phyloP scores from a whole-genome alignment of 2,888 invertebrate species.

The Ochropleura plecta region DNA sequence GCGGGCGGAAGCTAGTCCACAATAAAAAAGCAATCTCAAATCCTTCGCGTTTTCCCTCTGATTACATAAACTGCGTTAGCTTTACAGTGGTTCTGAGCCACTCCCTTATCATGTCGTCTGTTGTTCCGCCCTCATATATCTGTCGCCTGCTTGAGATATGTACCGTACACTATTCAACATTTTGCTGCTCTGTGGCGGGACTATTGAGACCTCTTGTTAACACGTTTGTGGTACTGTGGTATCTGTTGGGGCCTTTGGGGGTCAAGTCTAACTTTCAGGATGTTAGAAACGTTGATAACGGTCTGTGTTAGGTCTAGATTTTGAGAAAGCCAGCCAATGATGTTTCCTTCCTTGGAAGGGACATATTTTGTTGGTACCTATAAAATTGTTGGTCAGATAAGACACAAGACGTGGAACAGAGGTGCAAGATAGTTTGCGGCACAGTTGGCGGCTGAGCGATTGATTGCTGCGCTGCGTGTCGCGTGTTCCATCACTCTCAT shows the following conservation, averaged over 20 bases:
- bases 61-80: conserved; percentile 43
- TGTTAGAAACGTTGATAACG: conserved; percentile 29
- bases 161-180: conserved; percentile 54
- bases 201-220: conserved; percentile 50
- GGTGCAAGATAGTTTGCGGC: background rate
- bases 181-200: conserved; percentile 50
- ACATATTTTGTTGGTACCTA: background rate
- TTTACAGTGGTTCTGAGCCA: conserved; percentile 53
- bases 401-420: background rate
- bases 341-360: too few species aligned
- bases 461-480: too few species aligned
- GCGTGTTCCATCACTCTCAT: too few species aligned
- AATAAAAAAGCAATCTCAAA: too few species aligned
- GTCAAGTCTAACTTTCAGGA: conserved; percentile 25
- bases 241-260: conserved; percentile 18
- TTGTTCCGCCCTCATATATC: conserved; percentile 75
- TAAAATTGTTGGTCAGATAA: background rate
- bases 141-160: conserved; percentile 64
- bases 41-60: conserved; percentile 22
- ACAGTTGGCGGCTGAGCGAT: too few species aligned
- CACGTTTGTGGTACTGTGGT: conserved; percentile 43
- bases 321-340: background rate
- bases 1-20: too few species aligned
- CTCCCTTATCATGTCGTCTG: conserved; percentile 71
- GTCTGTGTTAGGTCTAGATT: conserved; percentile 15